Evolutionary conservation across 2,113 vertebrate species (phyloP).

Genomic region (Diglossa brunneiventris): DNA sequence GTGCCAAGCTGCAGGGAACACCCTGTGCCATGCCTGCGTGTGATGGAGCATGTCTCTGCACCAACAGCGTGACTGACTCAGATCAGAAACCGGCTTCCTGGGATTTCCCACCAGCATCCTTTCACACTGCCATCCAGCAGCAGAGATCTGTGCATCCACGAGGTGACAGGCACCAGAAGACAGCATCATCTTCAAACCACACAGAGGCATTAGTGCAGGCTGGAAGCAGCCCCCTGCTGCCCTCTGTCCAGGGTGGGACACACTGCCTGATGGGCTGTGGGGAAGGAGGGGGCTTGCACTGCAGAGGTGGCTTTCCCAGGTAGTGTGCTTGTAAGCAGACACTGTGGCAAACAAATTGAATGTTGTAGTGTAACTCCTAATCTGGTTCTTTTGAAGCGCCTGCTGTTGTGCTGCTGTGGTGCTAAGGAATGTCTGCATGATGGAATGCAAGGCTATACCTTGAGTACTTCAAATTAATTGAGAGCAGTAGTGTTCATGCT

Average conservation of each 20-base stretch:
- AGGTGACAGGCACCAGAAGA: not conserved
- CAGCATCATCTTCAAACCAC: not conserved
- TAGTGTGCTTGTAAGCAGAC: not conserved
- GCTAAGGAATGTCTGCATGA: not conserved
- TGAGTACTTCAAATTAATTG: not conserved
- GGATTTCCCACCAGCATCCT: not conserved
- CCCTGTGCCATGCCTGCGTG: not conserved
- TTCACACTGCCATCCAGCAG: not conserved
- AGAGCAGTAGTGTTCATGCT: not conserved
- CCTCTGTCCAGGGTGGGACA: not conserved
- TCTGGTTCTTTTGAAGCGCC: not conserved
- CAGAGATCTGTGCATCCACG: not conserved
- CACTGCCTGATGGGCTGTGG: not conserved
- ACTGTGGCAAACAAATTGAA: fast-evolving
- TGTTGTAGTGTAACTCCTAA: not conserved
- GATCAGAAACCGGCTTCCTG: conserved; percentile 16
- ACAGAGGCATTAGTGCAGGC: not conserved
- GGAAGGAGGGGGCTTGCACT: not conserved
- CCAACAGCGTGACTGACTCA: not conserved
- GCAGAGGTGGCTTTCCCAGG: not conserved
- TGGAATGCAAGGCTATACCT: not conserved
- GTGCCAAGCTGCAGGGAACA: conserved; percentile 24
- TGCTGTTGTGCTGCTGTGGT: not conserved
- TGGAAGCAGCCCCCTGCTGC: not conserved
- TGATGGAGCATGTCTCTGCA: not conserved